Evolutionary conservation across 2,797 vertebrate species (phyloP), one percentile per base, ranked within the genome.

Genomic region (Crocidura indochinensis): DNA sequence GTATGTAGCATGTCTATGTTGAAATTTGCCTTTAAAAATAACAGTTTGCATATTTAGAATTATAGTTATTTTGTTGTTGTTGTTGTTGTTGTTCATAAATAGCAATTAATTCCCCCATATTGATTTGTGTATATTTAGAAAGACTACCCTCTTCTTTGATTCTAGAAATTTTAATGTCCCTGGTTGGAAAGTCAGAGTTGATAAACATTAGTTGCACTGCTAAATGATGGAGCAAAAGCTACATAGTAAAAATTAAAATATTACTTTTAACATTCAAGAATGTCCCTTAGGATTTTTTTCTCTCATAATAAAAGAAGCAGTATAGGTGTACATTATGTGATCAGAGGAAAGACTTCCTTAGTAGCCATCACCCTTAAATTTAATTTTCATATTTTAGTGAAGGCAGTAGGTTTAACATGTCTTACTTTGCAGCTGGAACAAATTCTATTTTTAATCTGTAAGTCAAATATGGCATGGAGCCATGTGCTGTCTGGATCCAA

Each of bases 381-480:
- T 80, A 82, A 75, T 89, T 94, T 95, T 88, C 75, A 3, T 83
- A 80, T 90, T 95, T 94, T 84, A 20, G 84, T 84, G 88, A 69
- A 93, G 76, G 81, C 60, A 11, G 71, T 22, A 72, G 38, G 69
- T 93, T 93, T 83, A 87, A 79, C 3, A 0, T 75, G 84, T 89
- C 81, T 95, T 89, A 77, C 53, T 95, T 80, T 95, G 78, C 49
- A 92, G 84, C 92, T 96, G 89, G 88, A 96, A 93, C 78, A 94
- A 90, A 88, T 93, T 95, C 92, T 93, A 91, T 91, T 96, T 97
- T 95, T 94, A 94, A 93, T 96, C 94, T 90, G 91, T 94, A 96
- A 96, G 94, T 96, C 49, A 2, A 89, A 92, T 86, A 79, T 92
- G 96, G 92, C 87, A 7, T 2, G 74, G 83, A 85, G 84, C 86